These are phyloP conservation scores for Hydroisotoma schaefferi DNA, from an alignment of 2,888 invertebrate genomes.

Conservation along the genomic window DNA sequence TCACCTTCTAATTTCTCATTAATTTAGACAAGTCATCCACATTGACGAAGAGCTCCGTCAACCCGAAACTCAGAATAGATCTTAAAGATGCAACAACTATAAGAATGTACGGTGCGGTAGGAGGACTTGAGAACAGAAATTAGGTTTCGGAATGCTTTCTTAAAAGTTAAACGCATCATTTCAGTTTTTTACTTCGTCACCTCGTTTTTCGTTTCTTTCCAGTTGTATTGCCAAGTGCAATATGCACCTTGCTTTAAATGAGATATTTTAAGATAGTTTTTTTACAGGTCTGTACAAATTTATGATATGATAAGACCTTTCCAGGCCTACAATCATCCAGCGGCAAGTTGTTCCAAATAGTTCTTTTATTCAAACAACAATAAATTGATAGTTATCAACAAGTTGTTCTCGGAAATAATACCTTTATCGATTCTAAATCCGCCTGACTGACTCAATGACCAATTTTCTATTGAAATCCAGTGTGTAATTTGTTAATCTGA, in stretches of 20 bases:
- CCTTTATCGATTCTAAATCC: background rate
- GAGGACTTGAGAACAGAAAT: no score
- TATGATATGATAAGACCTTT: no score
- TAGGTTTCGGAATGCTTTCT: no score
- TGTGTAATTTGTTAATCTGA: background rate
- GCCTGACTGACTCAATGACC: constrained; percentile 3
- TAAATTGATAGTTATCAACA: background rate
- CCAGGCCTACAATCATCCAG: no score
- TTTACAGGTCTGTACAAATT: no score
- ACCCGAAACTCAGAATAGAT: background rate
- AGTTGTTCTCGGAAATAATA: constrained; percentile 11
- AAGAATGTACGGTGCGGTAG: no score
- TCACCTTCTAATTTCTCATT: constrained; percentile 1
- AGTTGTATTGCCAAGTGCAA: constrained; percentile 1
- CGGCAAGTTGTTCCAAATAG: background rate
- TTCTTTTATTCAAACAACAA: background rate
- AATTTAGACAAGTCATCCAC: constrained; percentile 25
- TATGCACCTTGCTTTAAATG: background rate
- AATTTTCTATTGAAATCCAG: constrained; percentile 1
- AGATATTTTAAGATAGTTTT: no score
- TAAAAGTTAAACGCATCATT: no score
- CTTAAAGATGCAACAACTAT: no score
- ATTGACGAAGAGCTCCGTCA: constrained; percentile 18
- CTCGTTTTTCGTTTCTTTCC: constrained; percentile 9
- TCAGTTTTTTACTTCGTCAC: constrained; percentile 15